Evolutionary conservation across 64 coral and sea anemone genomes (phyloP), one percentile per base, ranked within the genome.

Genomic region (Pachyseris speciosa): DNA sequence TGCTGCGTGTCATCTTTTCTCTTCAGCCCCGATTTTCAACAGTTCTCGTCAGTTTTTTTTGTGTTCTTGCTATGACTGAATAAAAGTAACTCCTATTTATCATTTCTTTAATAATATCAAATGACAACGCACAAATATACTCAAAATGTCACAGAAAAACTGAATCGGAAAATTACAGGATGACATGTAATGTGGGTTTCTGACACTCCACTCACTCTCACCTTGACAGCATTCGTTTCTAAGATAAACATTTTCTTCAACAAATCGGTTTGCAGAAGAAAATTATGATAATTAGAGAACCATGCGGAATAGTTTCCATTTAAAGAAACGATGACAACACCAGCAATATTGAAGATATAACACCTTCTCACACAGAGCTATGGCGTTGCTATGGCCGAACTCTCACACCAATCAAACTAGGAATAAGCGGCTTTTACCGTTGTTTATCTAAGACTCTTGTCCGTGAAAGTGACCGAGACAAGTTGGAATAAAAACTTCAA

Each of bases 401-500:
- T 45, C 16, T 28, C 20, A 75, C 48, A 30, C 28, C 24, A 30
- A 49, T 28, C 50, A 22, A 37, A 42, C 33, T 37, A 40, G 19
- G 20, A 19, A 41, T 41, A 72, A 41, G 68, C 17, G 17, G 65
- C 36, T n/a, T 40, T 72, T 50, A 75, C 25, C n/a, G 9, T 26
- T 75, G 72, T 75, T 75, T 75, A 75, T 7, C 15, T 31, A 49
- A 75, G 72, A 47, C 44, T 75, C n/a, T 44, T 73, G 11, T 50
- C 24, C 42, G 50, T 75, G 44, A 75, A 75, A 28, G 72, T 24
- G 72, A 75, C 29, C 41, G 11, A 50, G 42, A 75, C 72, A 75
- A 49, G 72, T 49, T 75, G 25, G 41, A 44, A 75, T 49, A 75
- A 75, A 44, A 49, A 49, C 72, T 75, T 75, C 72, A 75, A 50